These are phyloP conservation scores for Pyrocephalus nanus DNA, from an alignment of 2,797 vertebrate species.

Conservation along the genomic window DNA sequence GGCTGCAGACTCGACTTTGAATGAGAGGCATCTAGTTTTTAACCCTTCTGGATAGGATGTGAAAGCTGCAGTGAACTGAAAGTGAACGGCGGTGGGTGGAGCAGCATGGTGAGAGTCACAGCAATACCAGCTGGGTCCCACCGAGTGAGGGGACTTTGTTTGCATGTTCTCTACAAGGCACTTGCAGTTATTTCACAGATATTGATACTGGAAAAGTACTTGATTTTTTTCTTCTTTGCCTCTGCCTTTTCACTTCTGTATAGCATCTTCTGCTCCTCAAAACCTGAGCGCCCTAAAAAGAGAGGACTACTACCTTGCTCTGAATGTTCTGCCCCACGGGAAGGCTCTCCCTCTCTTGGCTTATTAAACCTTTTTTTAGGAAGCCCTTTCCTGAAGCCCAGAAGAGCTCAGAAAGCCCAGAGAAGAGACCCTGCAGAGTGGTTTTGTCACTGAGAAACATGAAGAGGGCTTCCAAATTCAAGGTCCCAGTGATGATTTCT, in stretches of 20 bases:
- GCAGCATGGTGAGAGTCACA: background rate
- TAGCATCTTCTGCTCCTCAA: background rate
- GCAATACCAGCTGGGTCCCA: background rate
- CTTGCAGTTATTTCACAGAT: background rate
- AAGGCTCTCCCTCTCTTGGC: background rate
- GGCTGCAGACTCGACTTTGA: background rate
- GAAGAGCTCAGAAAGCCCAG: background rate
- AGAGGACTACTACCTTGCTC: background rate
- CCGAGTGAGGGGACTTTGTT: accelerated
- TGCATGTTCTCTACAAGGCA: background rate
- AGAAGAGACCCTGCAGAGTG: background rate
- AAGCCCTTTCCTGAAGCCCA: background rate
- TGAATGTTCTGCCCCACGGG: background rate
- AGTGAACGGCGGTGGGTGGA: background rate
- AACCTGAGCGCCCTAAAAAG: background rate
- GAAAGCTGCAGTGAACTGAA: background rate
- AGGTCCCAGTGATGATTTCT: background rate
- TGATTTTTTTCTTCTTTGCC: background rate
- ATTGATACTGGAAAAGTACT: background rate
- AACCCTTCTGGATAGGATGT: background rate
- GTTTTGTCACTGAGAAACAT: background rate
- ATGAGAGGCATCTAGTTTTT: background rate
- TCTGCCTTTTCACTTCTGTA: background rate
- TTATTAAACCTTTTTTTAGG: background rate
- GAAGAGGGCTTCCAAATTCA: background rate